phyloP scores from a whole-genome alignment of 1,140 invertebrate species.

The Solenopsis invicta region DNA sequence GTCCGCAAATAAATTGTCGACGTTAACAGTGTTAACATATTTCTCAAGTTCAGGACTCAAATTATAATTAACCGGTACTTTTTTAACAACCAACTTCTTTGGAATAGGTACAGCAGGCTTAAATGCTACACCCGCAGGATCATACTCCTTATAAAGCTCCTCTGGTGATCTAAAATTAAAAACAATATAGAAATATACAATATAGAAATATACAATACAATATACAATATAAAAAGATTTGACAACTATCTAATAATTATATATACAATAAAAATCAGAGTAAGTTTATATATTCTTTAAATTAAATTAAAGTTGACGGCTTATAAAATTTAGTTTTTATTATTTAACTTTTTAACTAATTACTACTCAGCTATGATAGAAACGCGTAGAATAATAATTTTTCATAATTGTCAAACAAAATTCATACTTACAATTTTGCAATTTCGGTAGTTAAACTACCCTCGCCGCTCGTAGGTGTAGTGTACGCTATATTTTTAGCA shows the following conservation, averaged over 20 bases:
- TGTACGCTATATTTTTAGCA: constrained; percentile 88
- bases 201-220: too few species aligned
- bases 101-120: constrained; percentile 83
- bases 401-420: not conserved
- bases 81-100: constrained; percentile 63
- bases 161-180: constrained; percentile 79
- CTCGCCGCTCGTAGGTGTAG: constrained; percentile 88
- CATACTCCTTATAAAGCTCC: constrained; percentile 82
- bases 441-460: constrained; percentile 88
- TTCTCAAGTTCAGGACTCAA: constrained; percentile 67
- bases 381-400: not conserved
- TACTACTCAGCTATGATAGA: too few species aligned
- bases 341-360: too few species aligned
- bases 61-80: constrained; percentile 43
- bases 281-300: too few species aligned
- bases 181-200: not conserved
- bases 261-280: too few species aligned
- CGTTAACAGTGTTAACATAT: constrained; percentile 64
- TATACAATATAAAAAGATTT: not conserved
- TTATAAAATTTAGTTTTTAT: too few species aligned
- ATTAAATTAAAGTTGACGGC: too few species aligned
- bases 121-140: constrained; percentile 82
- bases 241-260: not conserved
- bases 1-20: constrained; percentile 48
- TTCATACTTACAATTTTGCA: constrained; percentile 88